Percentiles rank a stretch among this genome's conserved stretches.
These are phyloP conservation scores for Blomia tropicalis DNA, from an alignment of 2,888 invertebrate genomes.

Conservation along the genomic window DNA sequence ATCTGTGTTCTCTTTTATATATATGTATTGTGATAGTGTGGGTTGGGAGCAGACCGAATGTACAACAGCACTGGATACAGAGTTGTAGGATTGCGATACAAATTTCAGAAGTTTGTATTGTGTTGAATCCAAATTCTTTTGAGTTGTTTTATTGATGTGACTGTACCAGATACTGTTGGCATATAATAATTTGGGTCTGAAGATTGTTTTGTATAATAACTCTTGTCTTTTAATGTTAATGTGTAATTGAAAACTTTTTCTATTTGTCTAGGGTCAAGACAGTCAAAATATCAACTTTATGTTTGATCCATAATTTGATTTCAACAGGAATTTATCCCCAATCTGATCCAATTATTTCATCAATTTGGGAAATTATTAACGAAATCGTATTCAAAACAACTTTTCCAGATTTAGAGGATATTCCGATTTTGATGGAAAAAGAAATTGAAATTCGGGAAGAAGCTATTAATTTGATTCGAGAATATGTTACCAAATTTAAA, in stretches of 20 bases:
- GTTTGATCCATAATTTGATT: constrained; percentile 19
- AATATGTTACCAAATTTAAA: not conserved
- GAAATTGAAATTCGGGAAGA: constrained; percentile 3
- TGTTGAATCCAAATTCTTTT: too few species aligned
- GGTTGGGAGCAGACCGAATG: too few species aligned
- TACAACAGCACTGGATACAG: too few species aligned
- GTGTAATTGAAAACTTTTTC: not conserved
- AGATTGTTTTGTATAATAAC: too few species aligned
- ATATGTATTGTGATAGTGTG: too few species aligned
- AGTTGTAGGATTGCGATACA: too few species aligned
- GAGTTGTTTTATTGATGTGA: too few species aligned
- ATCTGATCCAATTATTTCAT: not conserved
- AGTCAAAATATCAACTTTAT: constrained; percentile 9
- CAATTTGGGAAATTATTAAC: not conserved
- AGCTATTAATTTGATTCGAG: not conserved
- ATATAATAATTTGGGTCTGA: too few species aligned
- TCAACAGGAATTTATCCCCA: not conserved
- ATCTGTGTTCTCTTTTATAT: too few species aligned
- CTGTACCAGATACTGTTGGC: too few species aligned
- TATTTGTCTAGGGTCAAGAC: not conserved
- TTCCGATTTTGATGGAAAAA: not conserved
- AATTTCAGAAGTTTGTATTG: too few species aligned
- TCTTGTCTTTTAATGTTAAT: not conserved
- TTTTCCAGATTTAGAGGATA: not conserved
- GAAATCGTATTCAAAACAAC: not conserved